These are phyloP conservation scores for Stomatorhinus ivindoensis DNA, from an alignment of 2,113 vertebrate genomes.

Conservation along the genomic window DNA sequence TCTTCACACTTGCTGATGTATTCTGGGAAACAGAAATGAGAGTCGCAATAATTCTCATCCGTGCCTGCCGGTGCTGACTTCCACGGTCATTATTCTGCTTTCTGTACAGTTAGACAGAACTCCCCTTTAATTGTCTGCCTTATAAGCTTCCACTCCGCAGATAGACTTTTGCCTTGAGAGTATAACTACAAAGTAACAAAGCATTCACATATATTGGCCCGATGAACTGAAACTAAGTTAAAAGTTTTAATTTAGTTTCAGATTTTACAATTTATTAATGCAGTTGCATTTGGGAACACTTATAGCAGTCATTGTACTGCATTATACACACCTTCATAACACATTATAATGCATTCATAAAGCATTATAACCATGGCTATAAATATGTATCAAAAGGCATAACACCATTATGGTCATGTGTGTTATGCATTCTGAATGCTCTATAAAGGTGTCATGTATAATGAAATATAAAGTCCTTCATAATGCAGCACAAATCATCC, in stretches of 20 bases:
- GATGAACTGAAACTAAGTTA: not conserved
- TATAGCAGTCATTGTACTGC: too few relatives aligned
- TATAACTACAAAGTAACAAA: not conserved
- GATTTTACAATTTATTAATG: not conserved
- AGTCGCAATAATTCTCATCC: not conserved
- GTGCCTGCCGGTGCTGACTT: not conserved
- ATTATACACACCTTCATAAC: too few relatives aligned
- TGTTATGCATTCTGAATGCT: too few relatives aligned
- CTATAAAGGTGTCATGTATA: too few relatives aligned
- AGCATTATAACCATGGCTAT: too few relatives aligned
- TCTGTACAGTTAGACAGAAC: not conserved
- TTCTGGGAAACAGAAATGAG: not conserved
- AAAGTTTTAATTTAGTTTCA: not conserved
- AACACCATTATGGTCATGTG: too few relatives aligned
- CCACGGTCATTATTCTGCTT: not conserved
- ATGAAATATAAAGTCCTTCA: too few relatives aligned
- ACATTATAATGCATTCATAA: too few relatives aligned
- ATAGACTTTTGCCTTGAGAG: not conserved
- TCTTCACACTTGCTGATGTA: not conserved
- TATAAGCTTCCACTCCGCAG: not conserved
- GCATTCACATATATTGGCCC: not conserved
- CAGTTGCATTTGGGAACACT: not conserved
- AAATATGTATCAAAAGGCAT: too few relatives aligned
- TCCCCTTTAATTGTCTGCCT: constrained; percentile 5
- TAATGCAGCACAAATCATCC: too few relatives aligned